A percentile compares a stretch with the other conserved stretches of the same genome.
These are phyloP conservation scores for Loriculus beryllinus DNA, from an alignment of 2,797 vertebrate genomes.

Conservation along the genomic window DNA sequence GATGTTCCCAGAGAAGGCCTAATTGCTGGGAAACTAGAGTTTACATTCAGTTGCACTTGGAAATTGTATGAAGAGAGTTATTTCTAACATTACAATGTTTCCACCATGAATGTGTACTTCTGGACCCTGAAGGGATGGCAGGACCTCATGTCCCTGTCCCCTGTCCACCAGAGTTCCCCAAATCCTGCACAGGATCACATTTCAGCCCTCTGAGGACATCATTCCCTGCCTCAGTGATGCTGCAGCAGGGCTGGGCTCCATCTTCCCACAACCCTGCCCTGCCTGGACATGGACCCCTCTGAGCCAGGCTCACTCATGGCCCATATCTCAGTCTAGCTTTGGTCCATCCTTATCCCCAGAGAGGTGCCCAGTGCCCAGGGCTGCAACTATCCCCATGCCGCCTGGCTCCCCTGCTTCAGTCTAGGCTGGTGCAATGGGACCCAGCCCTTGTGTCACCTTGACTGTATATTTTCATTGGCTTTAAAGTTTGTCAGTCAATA, in stretches of 20 bases:
- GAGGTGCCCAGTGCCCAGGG: accelerated
- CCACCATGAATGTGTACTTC: background rate
- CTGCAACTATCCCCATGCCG: accelerated
- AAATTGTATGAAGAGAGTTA: background rate
- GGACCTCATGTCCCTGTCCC: background rate
- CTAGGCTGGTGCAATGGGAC: accelerated
- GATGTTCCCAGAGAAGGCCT: background rate
- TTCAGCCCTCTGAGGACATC: background rate
- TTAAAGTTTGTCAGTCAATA: background rate
- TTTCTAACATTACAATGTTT: background rate
- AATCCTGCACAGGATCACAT: background rate
- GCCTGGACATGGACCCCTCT: accelerated
- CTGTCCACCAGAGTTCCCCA: background rate
- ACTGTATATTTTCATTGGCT: background rate
- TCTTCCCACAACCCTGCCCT: background rate
- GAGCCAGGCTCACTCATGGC: accelerated
- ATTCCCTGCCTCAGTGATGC: background rate
- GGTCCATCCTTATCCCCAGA: background rate
- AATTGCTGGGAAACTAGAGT: background rate
- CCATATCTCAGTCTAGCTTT: accelerated
- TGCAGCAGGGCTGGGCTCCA: background rate
- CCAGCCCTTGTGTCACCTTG: accelerated
- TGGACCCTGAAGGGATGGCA: accelerated
- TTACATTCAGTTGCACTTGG: background rate
- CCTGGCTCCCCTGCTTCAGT: background rate